These are phyloP conservation scores for Gyrodactylus bullatarudis DNA, from an alignment of 1,140 invertebrate genomes.

Conservation along the genomic window DNA sequence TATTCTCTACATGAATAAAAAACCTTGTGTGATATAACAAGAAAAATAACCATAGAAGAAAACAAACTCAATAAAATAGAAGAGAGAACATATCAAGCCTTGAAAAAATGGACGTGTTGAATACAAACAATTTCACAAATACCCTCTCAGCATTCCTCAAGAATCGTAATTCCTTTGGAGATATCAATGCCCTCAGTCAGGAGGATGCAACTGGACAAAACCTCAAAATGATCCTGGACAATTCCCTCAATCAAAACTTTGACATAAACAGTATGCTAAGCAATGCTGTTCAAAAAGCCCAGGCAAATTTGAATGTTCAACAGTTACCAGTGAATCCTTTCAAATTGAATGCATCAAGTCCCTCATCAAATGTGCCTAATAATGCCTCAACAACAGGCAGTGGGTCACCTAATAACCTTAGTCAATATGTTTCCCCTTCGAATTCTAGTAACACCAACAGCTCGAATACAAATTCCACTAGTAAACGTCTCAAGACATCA, in stretches of 20 bases:
- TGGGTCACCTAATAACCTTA: too few relatives aligned
- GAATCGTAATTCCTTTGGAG: background rate
- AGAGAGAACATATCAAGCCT: too few relatives aligned
- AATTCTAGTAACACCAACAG: too few relatives aligned
- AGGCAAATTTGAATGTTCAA: background rate
- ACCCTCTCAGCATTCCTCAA: background rate
- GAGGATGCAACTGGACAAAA: background rate
- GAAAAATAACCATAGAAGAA: too few relatives aligned
- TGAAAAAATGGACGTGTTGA: background rate
- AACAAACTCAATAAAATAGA: too few relatives aligned
- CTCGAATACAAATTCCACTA: background rate
- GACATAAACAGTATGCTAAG: background rate
- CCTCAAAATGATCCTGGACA: background rate
- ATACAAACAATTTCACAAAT: background rate
- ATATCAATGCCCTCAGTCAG: background rate
- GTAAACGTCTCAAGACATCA: background rate
- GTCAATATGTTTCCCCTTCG: too few relatives aligned
- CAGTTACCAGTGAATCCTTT: background rate
- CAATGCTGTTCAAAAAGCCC: background rate
- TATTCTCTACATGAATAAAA: too few relatives aligned
- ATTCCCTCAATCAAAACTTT: background rate
- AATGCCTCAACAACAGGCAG: too few relatives aligned
- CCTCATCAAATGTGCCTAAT: too few relatives aligned
- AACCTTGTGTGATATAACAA: too few relatives aligned
- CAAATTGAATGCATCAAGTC: too few relatives aligned